These are phyloP conservation scores for Monochamus alternatus DNA, from an alignment of 2,888 invertebrate genomes.

Conservation along the genomic window DNA sequence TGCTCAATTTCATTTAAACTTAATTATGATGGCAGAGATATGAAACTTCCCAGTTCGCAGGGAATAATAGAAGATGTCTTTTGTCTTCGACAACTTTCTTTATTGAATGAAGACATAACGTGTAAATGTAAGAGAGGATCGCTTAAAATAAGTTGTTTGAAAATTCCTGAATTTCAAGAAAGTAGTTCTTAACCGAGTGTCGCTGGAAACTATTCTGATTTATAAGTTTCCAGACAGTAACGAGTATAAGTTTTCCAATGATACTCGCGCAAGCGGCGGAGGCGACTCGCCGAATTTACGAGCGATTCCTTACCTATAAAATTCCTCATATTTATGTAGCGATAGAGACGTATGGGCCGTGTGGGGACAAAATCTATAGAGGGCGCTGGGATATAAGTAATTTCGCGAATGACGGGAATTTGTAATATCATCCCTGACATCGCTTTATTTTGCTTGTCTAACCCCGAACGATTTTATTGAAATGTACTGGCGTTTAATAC, in stretches of 20 bases:
- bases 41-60: constrained; percentile 1
- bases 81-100: constrained; percentile 13
- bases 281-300: constrained; percentile 48
- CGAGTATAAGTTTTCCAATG: constrained; percentile 54
- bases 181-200: constrained; percentile 33
- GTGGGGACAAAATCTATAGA: constrained; percentile 41
- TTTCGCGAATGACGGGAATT: constrained; percentile 42
- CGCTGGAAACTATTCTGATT: constrained; percentile 51
- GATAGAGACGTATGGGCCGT: constrained; percentile 45
- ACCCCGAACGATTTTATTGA: constrained; percentile 23
- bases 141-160: constrained; percentile 24
- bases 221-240: constrained; percentile 50
- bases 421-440: constrained; percentile 40
- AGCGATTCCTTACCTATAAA: constrained; percentile 48
- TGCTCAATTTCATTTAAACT: constrained; percentile 9
- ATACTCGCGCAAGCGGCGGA: constrained; percentile 48
- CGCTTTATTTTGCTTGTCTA: constrained; percentile 33
- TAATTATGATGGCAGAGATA: constrained; percentile 8
- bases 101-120: constrained; percentile 17
- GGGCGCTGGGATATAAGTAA: constrained; percentile 39
- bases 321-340: constrained; percentile 47
- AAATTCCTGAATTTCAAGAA: constrained; percentile 30
- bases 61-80: constrained; percentile 4
- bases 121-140: constrained; percentile 33
- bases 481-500: constrained; percentile 14